Base-by-base conservation (phyloP, 1,140 invertebrate species). In the Trichonephila clavipes region DNA sequence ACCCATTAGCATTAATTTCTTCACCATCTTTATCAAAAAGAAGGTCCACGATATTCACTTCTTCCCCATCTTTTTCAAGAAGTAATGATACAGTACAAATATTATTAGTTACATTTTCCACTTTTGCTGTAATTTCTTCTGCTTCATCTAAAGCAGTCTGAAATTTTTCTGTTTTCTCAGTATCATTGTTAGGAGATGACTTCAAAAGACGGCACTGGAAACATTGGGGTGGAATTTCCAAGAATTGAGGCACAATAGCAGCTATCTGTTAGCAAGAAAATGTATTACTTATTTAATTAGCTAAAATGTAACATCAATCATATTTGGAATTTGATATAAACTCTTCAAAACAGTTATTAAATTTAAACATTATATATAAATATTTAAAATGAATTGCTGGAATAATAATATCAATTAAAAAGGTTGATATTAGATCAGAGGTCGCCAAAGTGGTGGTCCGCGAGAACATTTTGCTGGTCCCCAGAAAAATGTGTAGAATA, bases 1-100 rank as follows among this genome's bases (percentile, higher is more conserved):
- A 16, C 19, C 88, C 59, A 21, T 19, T 81, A 21, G 91, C 83
- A 92, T 94, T 94, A 19, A 90, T 24, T 82, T 94, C 89, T 86
- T 86, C 64, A 0, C 34, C 34, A 64, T 94, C 89, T 44, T 28
- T 64, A 21, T 87, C 88, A 66, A 77, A 94, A 24, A 94, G n/a
- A 16, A 66, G n/a, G n/a, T 94, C 69, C 6, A 19, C 64, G 14
- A 94, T 66, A 88, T 94, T 94, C 7, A 90, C 24, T 82, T 94
- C 89, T 86, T 86, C 64, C 2, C 34, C 66, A 81, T 94, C 89
- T 44, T 28, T 64, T 59, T 87, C 88, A 66, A 77, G 58, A 12
- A 92, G n/a, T 4, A 94, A 62, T 10, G 94, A 58, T 21, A 94
- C 18, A 40, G 58, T 16, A n/a, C n/a, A 88, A 5, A 62, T 18